phyloP scores from a whole-genome alignment of 2,888 invertebrate genomes.

The Pyrrhia umbra region DNA sequence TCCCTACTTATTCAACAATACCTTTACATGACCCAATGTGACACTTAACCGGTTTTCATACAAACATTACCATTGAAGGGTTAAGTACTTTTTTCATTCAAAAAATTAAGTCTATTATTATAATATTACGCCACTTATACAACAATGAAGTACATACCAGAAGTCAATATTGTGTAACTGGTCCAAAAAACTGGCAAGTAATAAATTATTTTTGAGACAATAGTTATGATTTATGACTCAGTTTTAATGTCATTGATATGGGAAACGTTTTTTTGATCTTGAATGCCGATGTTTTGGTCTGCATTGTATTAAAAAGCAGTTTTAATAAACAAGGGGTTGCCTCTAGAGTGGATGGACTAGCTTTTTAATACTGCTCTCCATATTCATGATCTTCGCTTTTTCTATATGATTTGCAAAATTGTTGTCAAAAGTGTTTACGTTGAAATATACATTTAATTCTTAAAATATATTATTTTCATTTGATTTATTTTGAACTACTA shows the following conservation, averaged over 20 bases:
- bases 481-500: neutral
- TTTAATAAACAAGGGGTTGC: conserved; percentile 45
- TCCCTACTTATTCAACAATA: conserved; percentile 54
- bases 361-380: conserved; percentile 7
- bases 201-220: conserved; percentile 73
- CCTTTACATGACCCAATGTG: conserved; percentile 40
- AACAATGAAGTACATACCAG: conserved; percentile 76
- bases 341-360: conserved; percentile 37
- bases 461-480: no score
- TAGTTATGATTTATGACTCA: conserved; percentile 66
- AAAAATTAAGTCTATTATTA: conserved; percentile 72
- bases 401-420: neutral
- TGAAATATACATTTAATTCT: neutral
- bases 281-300: conserved; percentile 40
- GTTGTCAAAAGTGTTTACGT: neutral
- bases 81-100: conserved; percentile 64
- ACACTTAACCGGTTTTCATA: conserved; percentile 58
- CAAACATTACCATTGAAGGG: conserved; percentile 54
- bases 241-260: conserved; percentile 67
- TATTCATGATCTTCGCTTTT: neutral
- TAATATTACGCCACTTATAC: conserved; percentile 75
- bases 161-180: conserved; percentile 74
- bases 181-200: conserved; percentile 52
- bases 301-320: conserved; percentile 45
- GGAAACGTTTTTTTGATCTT: conserved; percentile 57